phyloP scores from a whole-genome alignment of 1,140 invertebrate genomes.

The Psix sp. region DNA sequence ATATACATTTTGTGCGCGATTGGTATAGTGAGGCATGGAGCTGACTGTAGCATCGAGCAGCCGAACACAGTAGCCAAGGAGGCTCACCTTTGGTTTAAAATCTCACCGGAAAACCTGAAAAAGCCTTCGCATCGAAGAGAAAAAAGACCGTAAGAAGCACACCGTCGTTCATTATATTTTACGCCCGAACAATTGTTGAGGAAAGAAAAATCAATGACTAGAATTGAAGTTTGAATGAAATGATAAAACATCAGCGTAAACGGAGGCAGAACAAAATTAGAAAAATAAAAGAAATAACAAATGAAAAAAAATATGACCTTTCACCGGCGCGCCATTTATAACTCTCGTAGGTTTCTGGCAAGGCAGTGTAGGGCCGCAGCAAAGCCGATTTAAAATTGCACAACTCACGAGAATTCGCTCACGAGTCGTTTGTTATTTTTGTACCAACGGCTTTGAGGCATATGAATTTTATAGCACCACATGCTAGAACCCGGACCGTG shows the following conservation, averaged over 20 bases:
- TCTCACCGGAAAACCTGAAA: too few species aligned
- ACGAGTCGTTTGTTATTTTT: constrained; percentile 26
- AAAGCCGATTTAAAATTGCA: constrained; percentile 54
- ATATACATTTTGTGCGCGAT: constrained; percentile 35
- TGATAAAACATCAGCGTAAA: too few species aligned
- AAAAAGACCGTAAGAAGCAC: too few species aligned
- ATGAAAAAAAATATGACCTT: constrained; percentile 5
- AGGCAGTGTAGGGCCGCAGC: constrained; percentile 4
- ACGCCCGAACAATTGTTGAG: too few species aligned
- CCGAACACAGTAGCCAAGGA: constrained; percentile 15
- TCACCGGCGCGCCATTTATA: constrained; percentile 12
- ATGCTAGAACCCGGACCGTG: constrained; percentile 35
- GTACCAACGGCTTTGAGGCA: constrained; percentile 11
- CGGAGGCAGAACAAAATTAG: too few species aligned
- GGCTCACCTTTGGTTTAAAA: background rate
- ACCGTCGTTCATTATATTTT: too few species aligned
- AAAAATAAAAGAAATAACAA: too few species aligned
- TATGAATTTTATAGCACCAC: constrained; percentile 19
- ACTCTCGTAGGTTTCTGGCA: constrained; percentile 15
- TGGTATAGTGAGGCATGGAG: constrained; percentile 5
- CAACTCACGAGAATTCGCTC: constrained; percentile 48
- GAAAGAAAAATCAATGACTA: too few species aligned
- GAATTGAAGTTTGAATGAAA: too few species aligned
- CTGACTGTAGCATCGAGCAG: constrained; percentile 1
- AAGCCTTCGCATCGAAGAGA: too few species aligned